Conservation (phyloP, 2,113 vertebrate species). For the Chlamydotis undulata region DNA sequence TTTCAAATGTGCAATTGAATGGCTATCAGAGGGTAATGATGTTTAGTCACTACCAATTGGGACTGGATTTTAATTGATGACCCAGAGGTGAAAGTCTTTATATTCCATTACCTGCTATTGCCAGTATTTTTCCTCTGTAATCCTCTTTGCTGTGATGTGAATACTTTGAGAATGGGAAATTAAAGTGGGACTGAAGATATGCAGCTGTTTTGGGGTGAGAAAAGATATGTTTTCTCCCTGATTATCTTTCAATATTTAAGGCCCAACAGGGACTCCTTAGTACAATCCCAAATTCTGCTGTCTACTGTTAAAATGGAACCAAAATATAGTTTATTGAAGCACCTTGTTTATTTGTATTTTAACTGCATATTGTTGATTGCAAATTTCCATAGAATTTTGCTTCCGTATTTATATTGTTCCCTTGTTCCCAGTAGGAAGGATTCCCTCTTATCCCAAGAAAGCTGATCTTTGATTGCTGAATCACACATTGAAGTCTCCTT, state of each 20-base stretch:
- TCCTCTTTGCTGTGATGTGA: neutral
- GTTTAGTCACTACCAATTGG: slow-evolving; percentile 49
- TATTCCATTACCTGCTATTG: slow-evolving; percentile 28
- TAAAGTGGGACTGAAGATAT: neutral
- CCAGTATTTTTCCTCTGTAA: neutral
- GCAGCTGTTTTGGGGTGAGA: neutral
- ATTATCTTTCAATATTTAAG: neutral
- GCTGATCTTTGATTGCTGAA: neutral
- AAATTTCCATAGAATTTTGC: neutral
- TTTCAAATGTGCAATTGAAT: slow-evolving; percentile 5
- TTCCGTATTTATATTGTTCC: neutral
- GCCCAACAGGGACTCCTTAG: neutral
- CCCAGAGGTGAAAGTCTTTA: slow-evolving; percentile 51
- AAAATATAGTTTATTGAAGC: neutral
- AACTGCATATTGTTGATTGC: neutral
- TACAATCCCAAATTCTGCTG: neutral
- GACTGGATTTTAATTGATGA: slow-evolving; percentile 63
- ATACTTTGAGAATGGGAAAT: neutral
- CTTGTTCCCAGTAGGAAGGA: neutral
- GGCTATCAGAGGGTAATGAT: slow-evolving; percentile 12
- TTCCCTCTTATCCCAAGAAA: neutral
- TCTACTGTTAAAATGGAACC: neutral
- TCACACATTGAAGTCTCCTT: neutral
- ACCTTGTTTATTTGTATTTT: neutral
- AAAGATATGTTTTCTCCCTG: neutral